phyloP scores from a whole-genome alignment of 2,888 invertebrate species.

The Apotomis betuletana region DNA sequence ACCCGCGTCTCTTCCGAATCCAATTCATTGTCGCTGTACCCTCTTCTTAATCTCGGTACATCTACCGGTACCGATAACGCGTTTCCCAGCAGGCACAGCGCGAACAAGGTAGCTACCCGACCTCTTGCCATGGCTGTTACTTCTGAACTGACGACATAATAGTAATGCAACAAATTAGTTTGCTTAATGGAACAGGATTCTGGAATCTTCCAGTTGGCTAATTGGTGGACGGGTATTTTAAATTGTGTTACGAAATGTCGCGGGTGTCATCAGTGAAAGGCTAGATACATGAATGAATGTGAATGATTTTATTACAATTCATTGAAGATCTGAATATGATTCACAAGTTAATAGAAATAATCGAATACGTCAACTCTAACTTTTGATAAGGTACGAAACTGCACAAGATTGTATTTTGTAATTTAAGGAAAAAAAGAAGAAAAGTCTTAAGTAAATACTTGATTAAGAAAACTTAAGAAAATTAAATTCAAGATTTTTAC shows the following conservation, averaged over 20 bases:
- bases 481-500: no score
- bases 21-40: constrained; percentile 47
- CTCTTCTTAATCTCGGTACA: constrained; percentile 47
- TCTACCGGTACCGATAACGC: constrained; percentile 60
- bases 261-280: neutral
- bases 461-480: no score
- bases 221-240: constrained; percentile 25
- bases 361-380: no score
- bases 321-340: neutral
- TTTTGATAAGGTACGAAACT: no score
- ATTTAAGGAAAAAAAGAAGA: no score
- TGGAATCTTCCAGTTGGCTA: constrained; percentile 29
- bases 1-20: constrained; percentile 35
- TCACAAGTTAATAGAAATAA: no score
- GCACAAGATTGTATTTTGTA: no score
- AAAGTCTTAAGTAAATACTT: no score
- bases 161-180: constrained; percentile 25
- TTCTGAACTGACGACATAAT: constrained; percentile 49
- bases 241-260: constrained; percentile 14
- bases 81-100: constrained; percentile 57
- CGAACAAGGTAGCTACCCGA: constrained; percentile 54
- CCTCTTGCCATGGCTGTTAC: constrained; percentile 59
- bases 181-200: constrained; percentile 25
- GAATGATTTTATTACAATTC: constrained; percentile 2
- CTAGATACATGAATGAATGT: neutral